These are phyloP conservation scores for Zophobas atratus DNA, from an alignment of 1,140 invertebrate species.

Conservation along the genomic window DNA sequence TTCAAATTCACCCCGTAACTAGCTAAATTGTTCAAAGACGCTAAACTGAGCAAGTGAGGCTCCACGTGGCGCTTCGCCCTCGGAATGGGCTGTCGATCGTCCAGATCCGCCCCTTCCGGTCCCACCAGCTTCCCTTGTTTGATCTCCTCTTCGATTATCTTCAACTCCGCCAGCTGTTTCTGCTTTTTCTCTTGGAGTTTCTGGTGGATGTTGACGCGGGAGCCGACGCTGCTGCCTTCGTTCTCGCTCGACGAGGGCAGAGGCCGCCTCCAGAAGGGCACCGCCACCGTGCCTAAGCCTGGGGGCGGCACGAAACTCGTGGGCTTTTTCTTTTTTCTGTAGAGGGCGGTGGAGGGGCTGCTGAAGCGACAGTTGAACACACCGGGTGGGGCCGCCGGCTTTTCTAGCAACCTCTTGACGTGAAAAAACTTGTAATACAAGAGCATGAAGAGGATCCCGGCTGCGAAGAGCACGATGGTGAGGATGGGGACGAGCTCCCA, in stretches of 20 bases:
- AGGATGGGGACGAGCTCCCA: slow-evolving; percentile 71
- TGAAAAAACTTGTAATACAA: slow-evolving; percentile 88
- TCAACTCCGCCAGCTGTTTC: slow-evolving; percentile 87
- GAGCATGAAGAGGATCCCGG: slow-evolving; percentile 87
- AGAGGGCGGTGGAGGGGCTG: slow-evolving; percentile 72
- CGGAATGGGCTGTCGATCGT: slow-evolving; percentile 74
- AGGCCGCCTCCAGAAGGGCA: slow-evolving; percentile 87
- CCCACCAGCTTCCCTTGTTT: slow-evolving; percentile 75
- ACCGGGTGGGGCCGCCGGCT: slow-evolving; percentile 76
- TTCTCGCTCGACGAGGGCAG: slow-evolving; percentile 79
- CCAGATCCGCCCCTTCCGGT: slow-evolving; percentile 66
- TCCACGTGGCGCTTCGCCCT: slow-evolving; percentile 73
- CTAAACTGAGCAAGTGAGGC: slow-evolving; percentile 65
- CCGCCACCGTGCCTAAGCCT: slow-evolving; percentile 70
- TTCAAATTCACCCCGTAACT: slow-evolving; percentile 67
- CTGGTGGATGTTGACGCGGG: slow-evolving; percentile 87
- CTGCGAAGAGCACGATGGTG: slow-evolving; percentile 76
- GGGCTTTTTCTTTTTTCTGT: slow-evolving; percentile 92
- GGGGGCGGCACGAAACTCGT: slow-evolving; percentile 89
- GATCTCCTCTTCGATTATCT: slow-evolving; percentile 88
- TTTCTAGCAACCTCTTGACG: slow-evolving; percentile 71
- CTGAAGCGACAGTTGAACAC: slow-evolving; percentile 92
- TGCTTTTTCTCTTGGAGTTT: slow-evolving; percentile 92
- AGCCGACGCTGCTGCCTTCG: slow-evolving; percentile 79
- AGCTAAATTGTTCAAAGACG: slow-evolving; percentile 65